Evolutionary conservation across 2,113 vertebrate species (phyloP).

Genomic region (Regulus satrapa): DNA sequence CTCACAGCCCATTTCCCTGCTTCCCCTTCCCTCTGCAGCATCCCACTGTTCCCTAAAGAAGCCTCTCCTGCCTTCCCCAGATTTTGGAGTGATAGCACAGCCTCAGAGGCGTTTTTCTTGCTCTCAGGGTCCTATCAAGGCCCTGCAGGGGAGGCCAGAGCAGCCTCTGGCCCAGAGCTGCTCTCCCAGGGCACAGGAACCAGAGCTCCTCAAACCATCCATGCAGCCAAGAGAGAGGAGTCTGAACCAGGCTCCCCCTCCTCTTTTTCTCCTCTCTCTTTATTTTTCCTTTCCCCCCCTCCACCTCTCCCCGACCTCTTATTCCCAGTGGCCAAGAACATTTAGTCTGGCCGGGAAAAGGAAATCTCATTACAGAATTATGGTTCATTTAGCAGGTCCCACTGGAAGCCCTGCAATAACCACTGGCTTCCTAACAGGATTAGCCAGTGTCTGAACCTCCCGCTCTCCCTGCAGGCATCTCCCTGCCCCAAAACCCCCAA

Average conservation of each 20-base stretch:
- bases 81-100: neutral
- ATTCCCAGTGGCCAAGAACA: slow-evolving; percentile 49
- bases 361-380: slow-evolving; percentile 69
- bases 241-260: neutral
- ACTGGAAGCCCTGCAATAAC: slow-evolving; percentile 63
- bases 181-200: fast-evolving
- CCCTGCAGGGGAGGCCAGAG: neutral
- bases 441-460: slow-evolving; percentile 54
- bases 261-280: neutral
- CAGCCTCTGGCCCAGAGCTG: neutral
- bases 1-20: neutral
- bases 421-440: slow-evolving; percentile 68
- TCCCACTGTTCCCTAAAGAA: neutral
- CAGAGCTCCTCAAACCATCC: neutral
- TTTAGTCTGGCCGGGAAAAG: slow-evolving; percentile 54
- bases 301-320: neutral
- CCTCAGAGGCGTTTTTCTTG: neutral
- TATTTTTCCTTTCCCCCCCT: neutral
- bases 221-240: neutral
- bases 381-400: slow-evolving; percentile 52
- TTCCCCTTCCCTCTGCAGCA: neutral
- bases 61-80: fast-evolving
- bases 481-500: neutral
- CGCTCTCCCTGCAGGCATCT: neutral
- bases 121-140: neutral